Base-by-base conservation (phyloP, 2,888 invertebrate species). In the Asteroscopus sphinx region DNA sequence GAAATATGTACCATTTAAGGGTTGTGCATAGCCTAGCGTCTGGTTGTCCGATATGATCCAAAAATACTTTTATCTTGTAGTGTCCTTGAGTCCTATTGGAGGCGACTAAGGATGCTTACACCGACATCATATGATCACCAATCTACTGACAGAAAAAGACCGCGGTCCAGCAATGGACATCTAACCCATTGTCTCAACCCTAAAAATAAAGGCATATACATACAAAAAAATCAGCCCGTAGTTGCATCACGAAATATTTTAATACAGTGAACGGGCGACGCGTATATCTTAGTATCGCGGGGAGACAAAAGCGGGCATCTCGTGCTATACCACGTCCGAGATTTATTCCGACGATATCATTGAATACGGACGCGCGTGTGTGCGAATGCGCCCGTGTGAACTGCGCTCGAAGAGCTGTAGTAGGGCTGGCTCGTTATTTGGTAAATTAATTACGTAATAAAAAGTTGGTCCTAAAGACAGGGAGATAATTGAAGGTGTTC, bases 311-410 rank as follows among this genome's bases (percentile, higher is more conserved):
- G 88, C 82, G 80, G 77, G 70, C 76, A 79, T 82, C 83, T 78
- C 76, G 90, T 90, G 90, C 86, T 80, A 83, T 89, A 91, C 88
- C 83, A 81, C 81, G 79, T 60, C 70, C 76, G 81, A 89, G 90
- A 91, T 91, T 86, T 85, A 87, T 87, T 73, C 80, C 71, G 75
- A 71, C 82, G 89, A 89, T 90, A 89, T 82, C 84, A 84, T 85
- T 83, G 83, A 84, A 76, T 67, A 70, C 63, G 60, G 69, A 68
- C 67, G 72, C 68, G 77, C 67, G 69, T 76, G 78, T 76, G 80
- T 78, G 73, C 66, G 68, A 73, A 62, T 69, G 63, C 60, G 71
- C 71, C 73, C 81, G 81, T 77, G 81, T 74, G 77, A 68, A 71
- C 81, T 75, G 61, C 67, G 60, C 72, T 64, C 56, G 42, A 59